Base-by-base conservation (phyloP, 2,888 invertebrate species). In the Cheilosia urbana region DNA sequence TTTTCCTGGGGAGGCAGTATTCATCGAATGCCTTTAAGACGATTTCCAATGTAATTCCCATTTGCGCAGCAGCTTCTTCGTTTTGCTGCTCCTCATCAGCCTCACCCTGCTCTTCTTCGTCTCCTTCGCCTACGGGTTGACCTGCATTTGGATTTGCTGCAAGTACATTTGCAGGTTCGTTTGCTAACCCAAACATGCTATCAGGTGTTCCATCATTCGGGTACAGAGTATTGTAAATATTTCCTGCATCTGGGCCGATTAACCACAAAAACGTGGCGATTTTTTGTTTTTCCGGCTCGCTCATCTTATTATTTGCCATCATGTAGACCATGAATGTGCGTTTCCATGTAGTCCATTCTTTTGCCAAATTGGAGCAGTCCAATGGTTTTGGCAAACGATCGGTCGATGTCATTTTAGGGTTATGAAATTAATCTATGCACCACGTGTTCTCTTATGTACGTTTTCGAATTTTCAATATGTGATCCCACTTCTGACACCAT, bases 151-250 rank as follows among this genome's bases (percentile, higher is more conserved):
- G 40, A 40, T 40, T 40, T 40, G 6, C 13, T 40, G 40, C 40
- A 27, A 2, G 27, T 34, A 34, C 37, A 45, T 45, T 45, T 45
- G 45, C 45, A 27, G 27, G 27, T 27, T 27, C 27, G 6, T 27
- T 6, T 27, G 27, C 27, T 27, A 4, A 21, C 21, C 21, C 21
- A 21, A 21, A 21, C 21, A 21, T 21, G 21, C 21, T 21, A 21
- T 42, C 3, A 4, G 45, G 15, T 34, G 57, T 30, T 17, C 17
- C 68, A 55, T 51, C 4, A 15, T 78, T 73, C 5, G 77, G 77
- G 40, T 60, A 81, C 27, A 82, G 49, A 11, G 77, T 81, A 37
- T 75, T 81, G 55, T 66, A 77, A 1, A 81, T 76, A 19, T 81
- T 71, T 40, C 17, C 55, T 30, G 45, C 77, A 1, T 63, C 40